Percentiles rank a stretch among this genome's conserved stretches.
Conservation (phyloP, 2,888 invertebrate genomes). For the Aphodius sticticus region DNA sequence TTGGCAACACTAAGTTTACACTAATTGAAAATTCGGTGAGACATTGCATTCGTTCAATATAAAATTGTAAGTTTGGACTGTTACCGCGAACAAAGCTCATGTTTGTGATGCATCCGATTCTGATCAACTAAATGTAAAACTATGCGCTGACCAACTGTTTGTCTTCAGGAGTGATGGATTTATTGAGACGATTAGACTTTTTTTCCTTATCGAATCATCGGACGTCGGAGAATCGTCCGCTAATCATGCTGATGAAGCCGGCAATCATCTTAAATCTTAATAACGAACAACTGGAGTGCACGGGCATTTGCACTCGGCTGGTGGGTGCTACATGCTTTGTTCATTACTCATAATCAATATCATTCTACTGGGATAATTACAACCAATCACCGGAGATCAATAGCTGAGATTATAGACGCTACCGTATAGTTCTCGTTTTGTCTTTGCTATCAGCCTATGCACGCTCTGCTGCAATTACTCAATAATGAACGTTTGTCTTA, state of each 20-base stretch:
- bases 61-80: too few species aligned
- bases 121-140: not conserved
- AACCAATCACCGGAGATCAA: constrained; percentile 46
- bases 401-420: constrained; percentile 39
- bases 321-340: constrained; percentile 34
- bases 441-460: not conserved
- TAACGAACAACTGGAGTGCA: constrained; percentile 24
- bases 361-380: constrained; percentile 45
- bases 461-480: not conserved
- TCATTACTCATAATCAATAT: constrained; percentile 47
- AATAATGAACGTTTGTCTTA: not conserved
- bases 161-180: not conserved
- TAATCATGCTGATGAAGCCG: not conserved
- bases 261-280: constrained; percentile 22
- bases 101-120: not conserved
- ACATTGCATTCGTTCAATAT: too few species aligned
- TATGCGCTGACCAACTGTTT: not conserved
- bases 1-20: too few species aligned
- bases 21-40: too few species aligned
- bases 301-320: constrained; percentile 15
- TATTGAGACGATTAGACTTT: not conserved
- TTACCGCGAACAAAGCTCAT: too few species aligned
- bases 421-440: constrained; percentile 22
- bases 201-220: constrained; percentile 1
- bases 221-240: not conserved